A percentile compares a stretch with the other conserved stretches of the same genome.
These are phyloP conservation scores for Stegodyphus mimosarum DNA, from an alignment of 1,140 invertebrate genomes.

Conservation along the genomic window DNA sequence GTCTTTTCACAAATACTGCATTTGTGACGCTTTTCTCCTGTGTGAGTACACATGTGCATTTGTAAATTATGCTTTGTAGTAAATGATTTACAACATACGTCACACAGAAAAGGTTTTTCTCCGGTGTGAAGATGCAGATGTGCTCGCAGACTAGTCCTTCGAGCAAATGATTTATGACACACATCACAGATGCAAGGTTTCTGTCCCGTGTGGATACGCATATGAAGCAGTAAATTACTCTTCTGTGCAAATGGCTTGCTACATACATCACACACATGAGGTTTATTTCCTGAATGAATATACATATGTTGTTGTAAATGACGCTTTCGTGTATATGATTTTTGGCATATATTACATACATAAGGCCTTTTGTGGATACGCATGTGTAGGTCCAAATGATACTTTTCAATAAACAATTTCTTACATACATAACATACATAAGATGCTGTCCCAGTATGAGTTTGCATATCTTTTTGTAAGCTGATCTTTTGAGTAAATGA, in stretches of 20 bases:
- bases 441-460: not conserved
- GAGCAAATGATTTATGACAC: not conserved
- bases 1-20: not conserved
- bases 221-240: not conserved
- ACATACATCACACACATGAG: not conserved
- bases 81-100: not conserved
- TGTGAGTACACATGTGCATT: constrained; percentile 1
- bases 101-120: not conserved
- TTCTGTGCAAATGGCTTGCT: not conserved
- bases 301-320: not conserved
- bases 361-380: not conserved
- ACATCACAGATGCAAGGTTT: not conserved
- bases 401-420: not conserved
- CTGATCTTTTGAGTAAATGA: not conserved
- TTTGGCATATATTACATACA: not conserved
- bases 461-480: not conserved
- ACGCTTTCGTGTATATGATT: not conserved
- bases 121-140: not conserved
- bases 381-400: not conserved
- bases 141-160: not conserved
- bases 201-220: not conserved
- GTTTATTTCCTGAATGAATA: not conserved
- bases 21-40: not conserved
- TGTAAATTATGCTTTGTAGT: not conserved
- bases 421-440: not conserved